Conservation (phyloP, 2,797 vertebrate species). For the Anguilla anguilla region DNA sequence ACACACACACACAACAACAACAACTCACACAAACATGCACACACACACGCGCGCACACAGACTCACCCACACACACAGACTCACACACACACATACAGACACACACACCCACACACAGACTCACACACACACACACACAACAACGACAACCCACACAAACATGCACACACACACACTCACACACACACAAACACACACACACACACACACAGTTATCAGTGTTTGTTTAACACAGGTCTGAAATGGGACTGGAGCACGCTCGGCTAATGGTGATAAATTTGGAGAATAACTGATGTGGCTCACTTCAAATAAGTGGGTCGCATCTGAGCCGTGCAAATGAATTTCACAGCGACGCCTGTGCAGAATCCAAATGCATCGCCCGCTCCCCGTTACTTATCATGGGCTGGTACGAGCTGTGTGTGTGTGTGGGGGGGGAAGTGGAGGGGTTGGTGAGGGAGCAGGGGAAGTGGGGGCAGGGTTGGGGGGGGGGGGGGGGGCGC, state of each 20-base stretch:
- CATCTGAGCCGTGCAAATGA: conserved; percentile 44
- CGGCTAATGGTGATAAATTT: conserved; percentile 51
- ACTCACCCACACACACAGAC: conserved; percentile 17
- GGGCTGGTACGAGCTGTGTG: conserved; percentile 15
- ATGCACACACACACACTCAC: conserved; percentile 33
- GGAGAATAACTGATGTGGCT: conserved; percentile 54
- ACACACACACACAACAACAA: no score
- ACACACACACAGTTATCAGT: neutral
- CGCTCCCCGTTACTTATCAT: conserved; percentile 34
- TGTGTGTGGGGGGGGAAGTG: neutral
- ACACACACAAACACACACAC: conserved; percentile 22
- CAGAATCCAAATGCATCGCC: conserved; percentile 50
- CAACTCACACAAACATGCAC: no score
- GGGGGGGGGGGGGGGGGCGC: neutral
- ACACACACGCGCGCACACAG: conserved; percentile 11
- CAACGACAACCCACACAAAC: neutral
- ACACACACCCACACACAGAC: conserved; percentile 14
- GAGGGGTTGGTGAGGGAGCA: conserved; percentile 2
- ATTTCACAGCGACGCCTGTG: conserved; percentile 38
- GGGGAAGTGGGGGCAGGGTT: neutral
- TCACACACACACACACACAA: conserved; percentile 5
- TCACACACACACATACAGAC: neutral
- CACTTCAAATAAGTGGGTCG: conserved; percentile 53
- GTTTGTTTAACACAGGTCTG: neutral
- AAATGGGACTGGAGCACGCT: conserved; percentile 25